Evolutionary conservation across 2,888 invertebrate species (phyloP).

Genomic region (Cryptops parisi): DNA sequence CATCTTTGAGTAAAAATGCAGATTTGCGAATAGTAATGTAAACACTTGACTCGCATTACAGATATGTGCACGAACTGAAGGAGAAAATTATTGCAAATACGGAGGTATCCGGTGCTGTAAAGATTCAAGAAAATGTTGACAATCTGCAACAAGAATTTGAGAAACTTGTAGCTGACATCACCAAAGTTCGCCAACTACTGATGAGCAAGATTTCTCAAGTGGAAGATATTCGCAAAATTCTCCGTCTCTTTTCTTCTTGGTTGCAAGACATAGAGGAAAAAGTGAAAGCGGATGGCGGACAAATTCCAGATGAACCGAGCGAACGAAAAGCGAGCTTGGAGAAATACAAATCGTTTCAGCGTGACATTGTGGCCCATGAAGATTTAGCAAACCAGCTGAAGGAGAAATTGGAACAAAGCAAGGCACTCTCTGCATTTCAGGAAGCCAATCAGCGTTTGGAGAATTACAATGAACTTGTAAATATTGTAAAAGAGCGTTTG

Average conservation of each 20-base stretch:
- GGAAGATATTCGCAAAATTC: conserved; percentile 69
- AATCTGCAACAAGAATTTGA: conserved; percentile 79
- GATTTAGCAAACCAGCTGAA: conserved; percentile 64
- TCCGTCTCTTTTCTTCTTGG: conserved; percentile 64
- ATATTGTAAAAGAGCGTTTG: conserved; percentile 5
- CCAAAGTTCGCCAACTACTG: conserved; percentile 55
- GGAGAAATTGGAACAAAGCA: conserved; percentile 53
- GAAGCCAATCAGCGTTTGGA: conserved; percentile 8
- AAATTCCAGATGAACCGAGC: conserved; percentile 63
- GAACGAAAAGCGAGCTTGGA: conserved; percentile 82
- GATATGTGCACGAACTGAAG: conserved; percentile 74
- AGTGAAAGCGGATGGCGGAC: conserved; percentile 52
- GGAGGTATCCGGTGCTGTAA: conserved; percentile 69
- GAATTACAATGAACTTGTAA: conserved; percentile 9
- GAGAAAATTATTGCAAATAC: conserved; percentile 89
- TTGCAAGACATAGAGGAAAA: conserved; percentile 74
- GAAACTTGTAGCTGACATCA: conserved; percentile 59
- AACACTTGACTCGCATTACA: conserved; percentile 23
- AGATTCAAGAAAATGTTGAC: conserved; percentile 84
- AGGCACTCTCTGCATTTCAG: conserved; percentile 20
- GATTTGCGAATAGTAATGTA: not conserved
- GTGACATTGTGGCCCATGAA: conserved; percentile 64
- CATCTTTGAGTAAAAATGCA: too few species aligned
- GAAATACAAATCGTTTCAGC: conserved; percentile 62
- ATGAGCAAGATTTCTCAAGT: conserved; percentile 59